Percentiles rank a stretch among this genome's conserved stretches.
Conservation (phyloP, 1,140 invertebrate genomes). For the Solen grandis region DNA sequence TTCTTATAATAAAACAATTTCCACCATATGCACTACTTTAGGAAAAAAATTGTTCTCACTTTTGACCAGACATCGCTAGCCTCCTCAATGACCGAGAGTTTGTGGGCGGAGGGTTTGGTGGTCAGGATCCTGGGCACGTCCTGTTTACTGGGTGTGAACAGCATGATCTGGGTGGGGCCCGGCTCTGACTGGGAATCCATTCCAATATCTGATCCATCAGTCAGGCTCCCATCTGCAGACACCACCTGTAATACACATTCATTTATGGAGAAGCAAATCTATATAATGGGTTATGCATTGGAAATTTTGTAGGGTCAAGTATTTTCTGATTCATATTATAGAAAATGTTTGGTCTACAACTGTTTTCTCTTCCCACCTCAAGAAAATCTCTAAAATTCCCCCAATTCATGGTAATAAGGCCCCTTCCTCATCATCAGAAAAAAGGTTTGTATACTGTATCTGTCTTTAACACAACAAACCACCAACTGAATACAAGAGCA, state of each 20-base stretch:
- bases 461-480: too few relatives aligned
- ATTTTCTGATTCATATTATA: conserved; percentile 7
- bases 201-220: background rate
- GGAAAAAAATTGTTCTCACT: too few relatives aligned
- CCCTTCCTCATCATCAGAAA: too few relatives aligned
- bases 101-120: conserved; percentile 39
- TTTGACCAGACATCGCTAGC: conserved; percentile 47
- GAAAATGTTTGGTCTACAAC: background rate
- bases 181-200: background rate
- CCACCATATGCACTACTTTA: too few relatives aligned
- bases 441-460: too few relatives aligned
- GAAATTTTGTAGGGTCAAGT: conserved; percentile 5
- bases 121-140: conserved; percentile 54
- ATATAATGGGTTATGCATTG: background rate
- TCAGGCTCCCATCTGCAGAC: conserved; percentile 1
- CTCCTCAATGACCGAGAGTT: conserved; percentile 61
- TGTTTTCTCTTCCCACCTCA: too few relatives aligned
- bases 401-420: too few relatives aligned
- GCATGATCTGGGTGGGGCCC: conserved; percentile 11
- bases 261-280: background rate
- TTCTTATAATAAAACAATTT: too few relatives aligned
- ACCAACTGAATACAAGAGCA: too few relatives aligned
- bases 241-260: conserved; percentile 8
- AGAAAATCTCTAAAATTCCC: too few relatives aligned
- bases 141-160: conserved; percentile 37